Evolutionary conservation across 2,113 vertebrate species (phyloP).

Genomic region (Psettodes erumei): DNA sequence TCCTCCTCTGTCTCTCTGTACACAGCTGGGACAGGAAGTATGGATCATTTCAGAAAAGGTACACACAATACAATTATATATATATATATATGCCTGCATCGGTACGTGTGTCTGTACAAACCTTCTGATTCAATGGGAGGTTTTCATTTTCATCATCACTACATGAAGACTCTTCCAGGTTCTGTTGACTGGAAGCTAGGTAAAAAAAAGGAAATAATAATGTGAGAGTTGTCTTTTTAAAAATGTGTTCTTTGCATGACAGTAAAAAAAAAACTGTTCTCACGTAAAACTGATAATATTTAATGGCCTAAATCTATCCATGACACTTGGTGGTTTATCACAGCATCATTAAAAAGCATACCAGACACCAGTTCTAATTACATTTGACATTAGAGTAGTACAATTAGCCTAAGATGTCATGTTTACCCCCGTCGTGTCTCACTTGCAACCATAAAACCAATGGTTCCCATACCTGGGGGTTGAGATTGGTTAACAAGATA

Average conservation of each 20-base stretch:
- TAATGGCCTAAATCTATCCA: too few relatives aligned
- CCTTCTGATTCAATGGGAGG: constrained; percentile 75
- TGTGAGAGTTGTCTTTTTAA: background rate
- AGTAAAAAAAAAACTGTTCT: background rate
- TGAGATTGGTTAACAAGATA: too few relatives aligned
- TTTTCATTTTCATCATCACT: constrained; percentile 84
- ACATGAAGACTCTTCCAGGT: constrained; percentile 74
- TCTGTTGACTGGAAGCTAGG: constrained; percentile 70
- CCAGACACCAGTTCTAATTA: background rate
- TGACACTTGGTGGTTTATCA: background rate
- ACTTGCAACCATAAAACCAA: background rate
- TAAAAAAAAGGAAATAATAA: background rate
- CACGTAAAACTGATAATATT: background rate
- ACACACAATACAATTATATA: too few relatives aligned
- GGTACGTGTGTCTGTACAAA: constrained; percentile 74
- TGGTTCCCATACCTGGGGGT: background rate
- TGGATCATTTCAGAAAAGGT: background rate
- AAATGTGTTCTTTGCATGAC: background rate
- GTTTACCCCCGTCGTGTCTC: background rate
- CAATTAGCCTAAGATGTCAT: background rate
- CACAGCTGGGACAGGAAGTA: constrained; percentile 67
- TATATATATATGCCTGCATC: too few relatives aligned
- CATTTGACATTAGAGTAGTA: background rate
- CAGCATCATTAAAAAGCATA: background rate
- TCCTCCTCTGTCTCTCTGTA: constrained; percentile 79